Conservation (phyloP, 2,888 invertebrate genomes). For the Melipona bicolor region DNA sequence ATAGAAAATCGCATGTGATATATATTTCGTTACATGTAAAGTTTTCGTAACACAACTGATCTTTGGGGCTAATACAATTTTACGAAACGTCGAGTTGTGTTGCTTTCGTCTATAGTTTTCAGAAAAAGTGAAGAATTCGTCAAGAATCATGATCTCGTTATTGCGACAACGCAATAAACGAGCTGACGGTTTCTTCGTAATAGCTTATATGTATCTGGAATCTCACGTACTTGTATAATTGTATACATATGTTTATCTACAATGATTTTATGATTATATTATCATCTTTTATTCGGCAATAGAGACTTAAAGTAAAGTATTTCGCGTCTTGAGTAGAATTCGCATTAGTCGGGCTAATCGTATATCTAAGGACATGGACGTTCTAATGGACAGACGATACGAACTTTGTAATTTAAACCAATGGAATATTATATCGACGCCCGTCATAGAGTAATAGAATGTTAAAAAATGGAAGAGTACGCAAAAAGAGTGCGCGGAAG, state of each 20-base stretch:
- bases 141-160: neutral
- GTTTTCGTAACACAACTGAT: neutral
- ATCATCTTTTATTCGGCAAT: neutral
- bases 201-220: neutral
- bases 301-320: slow-evolving; percentile 21
- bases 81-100: neutral
- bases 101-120: slow-evolving; percentile 17
- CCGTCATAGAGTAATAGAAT: neutral
- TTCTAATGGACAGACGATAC: slow-evolving; percentile 22
- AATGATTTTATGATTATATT: neutral
- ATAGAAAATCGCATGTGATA: slow-evolving; percentile 29
- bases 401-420: slow-evolving; percentile 14
- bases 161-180: neutral
- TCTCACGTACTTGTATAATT: neutral
- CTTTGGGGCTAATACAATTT: neutral
- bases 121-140: neutral
- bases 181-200: neutral
- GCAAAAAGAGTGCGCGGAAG: slow-evolving; percentile 40
- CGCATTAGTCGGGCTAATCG: slow-evolving; percentile 22
- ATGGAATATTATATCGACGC: neutral
- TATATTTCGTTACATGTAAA: slow-evolving; percentile 3
- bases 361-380: slow-evolving; percentile 13
- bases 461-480: slow-evolving; percentile 45
- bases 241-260: neutral
- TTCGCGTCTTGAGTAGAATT: slow-evolving; percentile 5